phyloP scores from a whole-genome alignment of 2,113 vertebrate species.

The Entomyzon cyanotis region DNA sequence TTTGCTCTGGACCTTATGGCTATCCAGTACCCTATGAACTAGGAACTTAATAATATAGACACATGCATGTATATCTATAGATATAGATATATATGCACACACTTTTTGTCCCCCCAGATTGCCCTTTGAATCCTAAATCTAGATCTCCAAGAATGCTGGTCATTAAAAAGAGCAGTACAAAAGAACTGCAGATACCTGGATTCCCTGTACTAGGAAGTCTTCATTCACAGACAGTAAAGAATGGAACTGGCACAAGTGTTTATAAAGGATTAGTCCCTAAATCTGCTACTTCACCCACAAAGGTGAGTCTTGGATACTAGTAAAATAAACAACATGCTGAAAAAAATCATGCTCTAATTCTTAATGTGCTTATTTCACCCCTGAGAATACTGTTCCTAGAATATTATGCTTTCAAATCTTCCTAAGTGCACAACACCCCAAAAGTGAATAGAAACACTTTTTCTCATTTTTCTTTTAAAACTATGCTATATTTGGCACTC shows the following conservation, averaged over 20 bases:
- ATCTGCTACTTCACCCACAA: background rate
- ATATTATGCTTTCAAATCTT: background rate
- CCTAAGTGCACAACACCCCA: background rate
- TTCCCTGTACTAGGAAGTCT: slow-evolving; percentile 67
- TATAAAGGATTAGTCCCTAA: slow-evolving; percentile 2
- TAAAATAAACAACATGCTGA: background rate
- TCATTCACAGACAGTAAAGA: slow-evolving; percentile 69
- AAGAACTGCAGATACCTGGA: slow-evolving; percentile 75
- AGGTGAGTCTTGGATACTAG: background rate
- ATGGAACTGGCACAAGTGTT: slow-evolving; percentile 70
- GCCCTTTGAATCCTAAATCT: slow-evolving; percentile 78
- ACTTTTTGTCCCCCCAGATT: slow-evolving; percentile 58
- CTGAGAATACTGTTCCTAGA: background rate
- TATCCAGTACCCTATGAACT: background rate
- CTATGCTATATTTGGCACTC: background rate
- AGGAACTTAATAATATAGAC: background rate
- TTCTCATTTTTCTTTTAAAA: background rate
- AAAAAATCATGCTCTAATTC: background rate
- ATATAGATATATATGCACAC: background rate
- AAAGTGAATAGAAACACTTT: background rate
- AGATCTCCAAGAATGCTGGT: slow-evolving; percentile 79
- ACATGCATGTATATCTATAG: background rate
- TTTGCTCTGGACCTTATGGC: background rate
- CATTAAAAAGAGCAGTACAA: slow-evolving; percentile 79
- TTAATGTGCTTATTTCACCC: background rate